A percentile compares a stretch with the other conserved stretches of the same genome.
Evolutionary conservation across 2,888 invertebrate genomes (phyloP).

Genomic region (Drosophila fulvimacula): DNA sequence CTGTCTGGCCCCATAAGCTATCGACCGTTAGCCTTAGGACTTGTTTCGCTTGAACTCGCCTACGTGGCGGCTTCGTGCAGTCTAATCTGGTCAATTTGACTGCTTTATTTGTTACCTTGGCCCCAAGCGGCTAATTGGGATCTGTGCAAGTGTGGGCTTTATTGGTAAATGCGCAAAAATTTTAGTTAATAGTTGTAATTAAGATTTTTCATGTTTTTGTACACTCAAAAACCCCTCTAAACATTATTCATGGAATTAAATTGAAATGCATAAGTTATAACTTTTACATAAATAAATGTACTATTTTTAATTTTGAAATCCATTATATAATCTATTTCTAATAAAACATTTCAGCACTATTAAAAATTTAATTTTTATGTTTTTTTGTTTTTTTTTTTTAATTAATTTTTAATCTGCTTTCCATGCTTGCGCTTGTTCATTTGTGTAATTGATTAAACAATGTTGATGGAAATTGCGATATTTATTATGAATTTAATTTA

Average conservation of each 20-base stretch:
- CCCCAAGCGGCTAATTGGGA: neutral
- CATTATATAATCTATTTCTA: neutral
- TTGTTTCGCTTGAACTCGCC: constrained; percentile 57
- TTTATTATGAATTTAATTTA: neutral
- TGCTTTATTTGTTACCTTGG: neutral
- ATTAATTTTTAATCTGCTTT: neutral
- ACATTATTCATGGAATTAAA: too few relatives aligned
- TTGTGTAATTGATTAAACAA: constrained; percentile 8
- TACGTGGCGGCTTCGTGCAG: constrained; percentile 16
- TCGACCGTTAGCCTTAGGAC: constrained; percentile 27
- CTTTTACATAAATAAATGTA: too few relatives aligned
- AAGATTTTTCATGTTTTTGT: too few relatives aligned
- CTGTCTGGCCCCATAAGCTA: neutral
- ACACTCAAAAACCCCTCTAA: too few relatives aligned
- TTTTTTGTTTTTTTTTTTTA: neutral
- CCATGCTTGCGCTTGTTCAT: neutral
- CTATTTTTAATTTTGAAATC: neutral
- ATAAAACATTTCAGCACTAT: neutral
- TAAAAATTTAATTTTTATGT: neutral
- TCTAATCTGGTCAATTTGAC: neutral
- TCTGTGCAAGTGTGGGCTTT: neutral
- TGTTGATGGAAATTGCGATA: neutral
- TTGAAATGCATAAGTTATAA: too few relatives aligned
- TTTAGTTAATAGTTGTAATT: neutral
- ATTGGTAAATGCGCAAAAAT: neutral